phyloP scores from a whole-genome alignment of 2,797 vertebrate species.

The Mycteria americana region DNA sequence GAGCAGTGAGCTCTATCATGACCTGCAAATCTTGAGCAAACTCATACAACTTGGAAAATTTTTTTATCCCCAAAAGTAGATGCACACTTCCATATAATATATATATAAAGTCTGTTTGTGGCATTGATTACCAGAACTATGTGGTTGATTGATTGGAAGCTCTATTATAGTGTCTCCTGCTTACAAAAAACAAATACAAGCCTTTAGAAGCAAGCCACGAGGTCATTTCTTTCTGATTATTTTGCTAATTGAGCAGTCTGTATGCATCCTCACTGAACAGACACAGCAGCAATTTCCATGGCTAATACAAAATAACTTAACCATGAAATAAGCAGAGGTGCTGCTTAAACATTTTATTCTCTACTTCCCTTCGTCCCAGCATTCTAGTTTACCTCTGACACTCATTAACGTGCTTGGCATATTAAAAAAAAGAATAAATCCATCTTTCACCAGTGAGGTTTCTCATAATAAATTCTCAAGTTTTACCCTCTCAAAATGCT shows the following conservation, averaged over 20 bases:
- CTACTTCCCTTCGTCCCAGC: neutral
- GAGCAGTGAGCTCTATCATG: neutral
- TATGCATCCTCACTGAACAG: conserved; percentile 14
- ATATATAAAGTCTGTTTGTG: neutral
- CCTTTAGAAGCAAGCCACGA: neutral
- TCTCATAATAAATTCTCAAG: neutral
- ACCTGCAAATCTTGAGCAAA: neutral
- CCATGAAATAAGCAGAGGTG: conserved; percentile 61
- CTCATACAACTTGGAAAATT: neutral
- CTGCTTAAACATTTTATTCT: conserved; percentile 30
- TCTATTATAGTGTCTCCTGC: neutral
- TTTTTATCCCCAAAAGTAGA: neutral
- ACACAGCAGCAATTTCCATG: conserved; percentile 30
- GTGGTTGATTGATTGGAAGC: neutral
- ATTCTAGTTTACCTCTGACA: conserved; percentile 18
- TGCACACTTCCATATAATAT: fast-evolving
- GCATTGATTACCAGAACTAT: neutral
- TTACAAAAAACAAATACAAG: neutral
- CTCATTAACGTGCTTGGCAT: neutral
- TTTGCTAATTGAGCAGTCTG: conserved; percentile 49
- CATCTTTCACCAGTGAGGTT: neutral
- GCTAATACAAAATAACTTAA: conserved; percentile 56
- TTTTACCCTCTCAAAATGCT: neutral
- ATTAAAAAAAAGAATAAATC: neutral
- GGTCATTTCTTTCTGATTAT: neutral